Conservation (phyloP, 1,140 invertebrate genomes). For the Tetramorium parvispinum region DNA sequence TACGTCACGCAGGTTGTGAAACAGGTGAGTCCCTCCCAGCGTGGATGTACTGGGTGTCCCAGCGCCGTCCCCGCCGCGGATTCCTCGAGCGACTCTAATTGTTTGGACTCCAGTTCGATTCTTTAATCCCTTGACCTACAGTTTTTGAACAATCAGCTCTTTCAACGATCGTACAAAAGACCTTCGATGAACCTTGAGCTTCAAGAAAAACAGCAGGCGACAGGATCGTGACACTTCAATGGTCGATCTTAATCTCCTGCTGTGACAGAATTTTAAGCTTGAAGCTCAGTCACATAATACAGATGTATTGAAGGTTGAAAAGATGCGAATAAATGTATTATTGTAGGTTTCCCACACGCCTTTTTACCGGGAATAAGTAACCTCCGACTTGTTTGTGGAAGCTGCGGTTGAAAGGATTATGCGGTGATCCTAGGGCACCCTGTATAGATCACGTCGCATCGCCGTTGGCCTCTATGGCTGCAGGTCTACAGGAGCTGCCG, state of each 20-base stretch:
- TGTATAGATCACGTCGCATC: background rate
- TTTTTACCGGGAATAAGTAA: background rate
- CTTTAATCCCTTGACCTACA: background rate
- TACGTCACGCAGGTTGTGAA: conserved; percentile 85
- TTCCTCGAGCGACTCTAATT: background rate
- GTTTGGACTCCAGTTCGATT: background rate
- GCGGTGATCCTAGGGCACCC: background rate
- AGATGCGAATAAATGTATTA: background rate
- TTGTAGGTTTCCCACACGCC: background rate
- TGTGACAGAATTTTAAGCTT: background rate
- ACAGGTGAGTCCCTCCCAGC: conserved; percentile 79
- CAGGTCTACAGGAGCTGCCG: background rate
- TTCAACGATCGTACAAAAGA: background rate
- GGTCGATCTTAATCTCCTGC: background rate
- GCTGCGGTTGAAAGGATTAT: background rate
- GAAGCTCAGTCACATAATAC: background rate
- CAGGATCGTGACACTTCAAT: background rate
- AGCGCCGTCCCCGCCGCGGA: background rate
- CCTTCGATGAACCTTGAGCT: background rate
- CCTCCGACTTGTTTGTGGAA: background rate
- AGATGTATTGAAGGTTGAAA: background rate
- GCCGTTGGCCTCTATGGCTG: background rate
- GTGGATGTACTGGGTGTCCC: background rate
- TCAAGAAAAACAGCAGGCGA: background rate
- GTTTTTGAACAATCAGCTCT: background rate